Evolutionary conservation across 2,797 vertebrate genomes (phyloP).

Genomic region (Sebastes steindachneri): DNA sequence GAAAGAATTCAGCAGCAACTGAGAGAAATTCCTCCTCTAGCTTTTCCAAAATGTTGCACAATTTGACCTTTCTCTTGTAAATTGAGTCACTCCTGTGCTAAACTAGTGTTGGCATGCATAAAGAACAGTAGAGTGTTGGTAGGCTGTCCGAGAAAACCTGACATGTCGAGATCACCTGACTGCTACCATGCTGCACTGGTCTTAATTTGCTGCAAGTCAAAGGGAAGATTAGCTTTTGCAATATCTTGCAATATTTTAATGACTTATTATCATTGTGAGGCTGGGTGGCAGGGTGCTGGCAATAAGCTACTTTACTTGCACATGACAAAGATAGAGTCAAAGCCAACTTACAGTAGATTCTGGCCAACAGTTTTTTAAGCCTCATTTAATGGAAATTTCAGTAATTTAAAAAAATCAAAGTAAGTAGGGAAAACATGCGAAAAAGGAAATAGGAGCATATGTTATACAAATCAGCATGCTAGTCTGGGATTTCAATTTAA

Average conservation of each 20-base stretch:
- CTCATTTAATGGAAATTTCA: background rate
- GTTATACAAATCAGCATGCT: constrained; percentile 1
- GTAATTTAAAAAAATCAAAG: background rate
- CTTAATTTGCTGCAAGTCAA: constrained; percentile 31
- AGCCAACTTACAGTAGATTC: constrained; percentile 22
- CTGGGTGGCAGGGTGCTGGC: constrained; percentile 12
- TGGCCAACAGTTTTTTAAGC: background rate
- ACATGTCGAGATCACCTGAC: background rate
- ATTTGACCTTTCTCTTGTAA: constrained; percentile 6
- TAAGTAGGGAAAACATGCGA: background rate
- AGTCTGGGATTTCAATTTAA: constrained; percentile 36
- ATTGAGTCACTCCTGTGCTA: constrained; percentile 13
- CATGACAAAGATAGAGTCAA: constrained; percentile 42
- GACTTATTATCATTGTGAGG: constrained; percentile 40
- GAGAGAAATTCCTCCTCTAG: constrained; percentile 41
- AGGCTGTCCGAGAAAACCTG: background rate
- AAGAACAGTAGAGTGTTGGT: background rate
- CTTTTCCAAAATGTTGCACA: constrained; percentile 21
- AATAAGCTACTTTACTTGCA: constrained; percentile 58
- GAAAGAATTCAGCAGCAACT: constrained; percentile 33
- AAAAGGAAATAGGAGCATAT: background rate
- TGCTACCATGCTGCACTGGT: background rate
- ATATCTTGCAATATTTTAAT: constrained; percentile 51
- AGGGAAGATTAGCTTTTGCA: constrained; percentile 47
- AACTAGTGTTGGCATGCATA: constrained; percentile 9